A percentile compares a stretch with the other conserved stretches of the same genome.
Conservation (phyloP, 2,113 vertebrate genomes). For the Callithrix jacchus region DNA sequence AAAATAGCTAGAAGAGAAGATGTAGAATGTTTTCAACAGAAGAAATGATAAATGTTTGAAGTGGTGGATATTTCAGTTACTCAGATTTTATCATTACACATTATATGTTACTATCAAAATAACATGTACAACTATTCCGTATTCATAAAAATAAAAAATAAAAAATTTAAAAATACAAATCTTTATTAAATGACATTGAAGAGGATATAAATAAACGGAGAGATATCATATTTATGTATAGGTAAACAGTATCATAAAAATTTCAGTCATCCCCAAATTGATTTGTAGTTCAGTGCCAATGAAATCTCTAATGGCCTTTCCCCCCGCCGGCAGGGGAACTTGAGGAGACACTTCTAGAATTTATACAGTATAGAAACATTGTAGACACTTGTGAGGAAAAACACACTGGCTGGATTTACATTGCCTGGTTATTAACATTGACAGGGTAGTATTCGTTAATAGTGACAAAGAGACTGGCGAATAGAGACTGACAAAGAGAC, state of each 20-base stretch:
- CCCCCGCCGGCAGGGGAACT: background rate
- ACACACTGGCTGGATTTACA: background rate
- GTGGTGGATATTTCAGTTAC: background rate
- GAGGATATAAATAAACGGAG: background rate
- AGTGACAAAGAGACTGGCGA: background rate
- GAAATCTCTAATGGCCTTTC: background rate
- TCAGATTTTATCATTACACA: background rate
- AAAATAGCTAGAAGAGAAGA: background rate
- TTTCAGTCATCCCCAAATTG: background rate
- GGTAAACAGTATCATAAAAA: background rate
- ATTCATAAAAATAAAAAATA: background rate
- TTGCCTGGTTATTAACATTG: background rate
- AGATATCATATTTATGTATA: background rate
- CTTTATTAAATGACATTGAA: background rate
- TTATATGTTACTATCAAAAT: background rate
- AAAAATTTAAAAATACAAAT: background rate
- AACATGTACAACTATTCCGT: background rate
- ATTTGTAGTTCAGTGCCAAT: background rate
- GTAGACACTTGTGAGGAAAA: background rate
- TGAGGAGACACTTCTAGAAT: background rate
- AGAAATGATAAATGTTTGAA: background rate
- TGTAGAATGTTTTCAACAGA: background rate
- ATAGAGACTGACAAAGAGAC: too few species aligned
- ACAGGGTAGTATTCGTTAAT: background rate
- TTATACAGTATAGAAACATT: background rate